Conservation (phyloP, 2,888 invertebrate species). For the Lithosia quadra region DNA sequence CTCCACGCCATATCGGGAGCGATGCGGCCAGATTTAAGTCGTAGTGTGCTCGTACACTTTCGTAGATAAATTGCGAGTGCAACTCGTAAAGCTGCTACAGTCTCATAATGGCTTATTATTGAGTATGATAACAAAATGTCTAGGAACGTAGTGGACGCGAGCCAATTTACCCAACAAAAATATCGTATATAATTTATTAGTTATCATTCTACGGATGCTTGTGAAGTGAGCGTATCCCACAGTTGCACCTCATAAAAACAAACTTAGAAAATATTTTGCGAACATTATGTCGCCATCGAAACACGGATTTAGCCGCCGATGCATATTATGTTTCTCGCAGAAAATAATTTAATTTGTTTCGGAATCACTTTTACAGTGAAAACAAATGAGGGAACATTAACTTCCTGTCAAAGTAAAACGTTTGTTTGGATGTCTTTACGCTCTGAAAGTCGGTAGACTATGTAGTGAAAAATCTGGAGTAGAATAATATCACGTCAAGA, state of each 20-base stretch:
- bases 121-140: constrained; percentile 68
- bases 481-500: constrained; percentile 7
- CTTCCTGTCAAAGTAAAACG: constrained; percentile 61
- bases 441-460: constrained; percentile 49
- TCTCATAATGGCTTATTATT: constrained; percentile 67
- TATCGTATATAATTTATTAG: constrained; percentile 84
- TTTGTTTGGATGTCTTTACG: constrained; percentile 55
- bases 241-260: constrained; percentile 85
- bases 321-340: constrained; percentile 65
- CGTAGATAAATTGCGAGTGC: constrained; percentile 38
- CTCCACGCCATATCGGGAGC: constrained; percentile 63
- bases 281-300: constrained; percentile 63
- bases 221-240: constrained; percentile 72
- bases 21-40: constrained; percentile 39
- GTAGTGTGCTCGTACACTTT: constrained; percentile 46
- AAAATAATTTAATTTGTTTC: constrained; percentile 70
- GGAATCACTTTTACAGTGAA: constrained; percentile 65
- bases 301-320: constrained; percentile 65
- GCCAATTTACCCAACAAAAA: constrained; percentile 83
- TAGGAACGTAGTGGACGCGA: constrained; percentile 76
- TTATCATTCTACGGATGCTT: constrained; percentile 81
- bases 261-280: constrained; percentile 75
- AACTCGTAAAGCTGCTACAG: constrained; percentile 50
- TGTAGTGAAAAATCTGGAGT: constrained; percentile 38
- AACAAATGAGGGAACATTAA: constrained; percentile 66